Conservation (phyloP, 2,113 vertebrate species). For the Dipodomys merriami region DNA sequence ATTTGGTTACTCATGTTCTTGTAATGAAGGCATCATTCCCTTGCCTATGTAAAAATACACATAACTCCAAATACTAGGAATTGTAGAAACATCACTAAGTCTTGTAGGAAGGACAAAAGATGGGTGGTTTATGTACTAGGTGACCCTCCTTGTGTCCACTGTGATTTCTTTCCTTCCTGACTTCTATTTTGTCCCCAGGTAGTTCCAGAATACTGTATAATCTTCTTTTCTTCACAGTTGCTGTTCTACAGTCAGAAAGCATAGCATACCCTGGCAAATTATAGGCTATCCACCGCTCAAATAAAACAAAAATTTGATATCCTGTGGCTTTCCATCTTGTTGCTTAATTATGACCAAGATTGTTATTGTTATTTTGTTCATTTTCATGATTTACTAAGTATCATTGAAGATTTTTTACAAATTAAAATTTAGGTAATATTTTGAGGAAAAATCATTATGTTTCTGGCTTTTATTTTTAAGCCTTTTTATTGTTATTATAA, state of each 20-base stretch:
- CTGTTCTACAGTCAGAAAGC: not conserved
- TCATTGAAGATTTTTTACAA: not conserved
- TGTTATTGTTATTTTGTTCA: not conserved
- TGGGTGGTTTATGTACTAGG: not conserved
- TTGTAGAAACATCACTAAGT: not conserved
- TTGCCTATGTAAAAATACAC: not conserved
- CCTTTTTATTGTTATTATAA: too few relatives aligned
- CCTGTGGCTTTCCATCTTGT: not conserved
- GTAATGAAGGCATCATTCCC: fast-evolving
- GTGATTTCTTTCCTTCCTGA: not conserved
- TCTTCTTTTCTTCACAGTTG: not conserved
- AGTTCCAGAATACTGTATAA: not conserved
- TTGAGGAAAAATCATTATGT: not conserved
- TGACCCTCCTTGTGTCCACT: not conserved
- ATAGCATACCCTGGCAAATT: not conserved
- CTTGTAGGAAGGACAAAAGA: not conserved
- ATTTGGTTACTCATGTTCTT: not conserved
- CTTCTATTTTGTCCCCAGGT: not conserved
- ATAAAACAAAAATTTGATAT: not conserved
- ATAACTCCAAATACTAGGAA: not conserved
- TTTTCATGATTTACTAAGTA: not conserved
- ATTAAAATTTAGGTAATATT: not conserved
- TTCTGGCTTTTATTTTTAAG: not conserved
- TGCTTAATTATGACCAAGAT: not conserved
- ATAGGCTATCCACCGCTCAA: not conserved